These are phyloP conservation scores for Coccyzus lansbergi DNA, from an alignment of 2,797 vertebrate species.

Conservation along the genomic window DNA sequence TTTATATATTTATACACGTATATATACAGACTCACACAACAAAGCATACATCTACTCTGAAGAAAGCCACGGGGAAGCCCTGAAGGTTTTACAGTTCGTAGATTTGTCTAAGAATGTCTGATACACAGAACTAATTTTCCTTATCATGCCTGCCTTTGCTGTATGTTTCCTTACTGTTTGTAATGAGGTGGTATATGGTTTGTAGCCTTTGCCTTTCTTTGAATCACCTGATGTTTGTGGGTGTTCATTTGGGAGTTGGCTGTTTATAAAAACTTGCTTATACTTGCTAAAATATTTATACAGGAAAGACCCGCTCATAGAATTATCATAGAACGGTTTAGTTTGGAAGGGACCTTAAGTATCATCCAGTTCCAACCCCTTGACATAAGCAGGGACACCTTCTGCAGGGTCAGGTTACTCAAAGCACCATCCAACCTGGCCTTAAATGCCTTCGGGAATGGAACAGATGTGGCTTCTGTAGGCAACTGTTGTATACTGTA, in stretches of 20 bases:
- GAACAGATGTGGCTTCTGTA: too few species aligned
- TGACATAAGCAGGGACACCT: too few species aligned
- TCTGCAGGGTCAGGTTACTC: too few species aligned
- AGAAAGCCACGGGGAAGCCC: not conserved
- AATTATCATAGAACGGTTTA: too few species aligned
- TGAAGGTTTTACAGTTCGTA: not conserved
- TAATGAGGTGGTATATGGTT: not conserved
- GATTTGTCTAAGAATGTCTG: not conserved
- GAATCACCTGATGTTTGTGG: constrained; percentile 19
- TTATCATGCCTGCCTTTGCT: not conserved
- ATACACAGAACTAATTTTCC: not conserved
- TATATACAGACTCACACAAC: not conserved
- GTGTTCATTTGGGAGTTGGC: not conserved
- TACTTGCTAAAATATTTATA: constrained; percentile 33
- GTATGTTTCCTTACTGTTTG: not conserved
- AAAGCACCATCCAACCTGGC: too few species aligned
- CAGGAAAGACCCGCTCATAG: not conserved
- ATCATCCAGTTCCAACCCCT: too few species aligned
- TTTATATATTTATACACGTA: not conserved
- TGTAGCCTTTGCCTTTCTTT: not conserved
- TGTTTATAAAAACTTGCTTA: constrained; percentile 51
- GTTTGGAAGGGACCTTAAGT: too few species aligned
- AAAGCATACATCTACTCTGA: not conserved
- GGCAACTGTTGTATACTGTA: not conserved
- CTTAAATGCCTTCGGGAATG: too few species aligned